Conservation (phyloP, 2,888 invertebrate genomes). For the Nymphalis urticae region DNA sequence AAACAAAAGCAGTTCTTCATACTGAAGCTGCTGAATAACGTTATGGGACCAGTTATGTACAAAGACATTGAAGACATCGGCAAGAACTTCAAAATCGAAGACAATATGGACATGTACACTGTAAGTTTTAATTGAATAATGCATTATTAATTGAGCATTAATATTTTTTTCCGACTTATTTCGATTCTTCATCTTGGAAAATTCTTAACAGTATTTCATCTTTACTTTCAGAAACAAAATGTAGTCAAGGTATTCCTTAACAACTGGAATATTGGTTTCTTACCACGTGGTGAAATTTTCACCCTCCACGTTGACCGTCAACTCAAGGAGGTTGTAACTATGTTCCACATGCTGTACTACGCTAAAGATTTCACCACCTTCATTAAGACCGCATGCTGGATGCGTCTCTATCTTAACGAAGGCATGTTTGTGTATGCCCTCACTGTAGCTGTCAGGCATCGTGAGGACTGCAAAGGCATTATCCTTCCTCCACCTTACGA, state of each 20-base stretch:
- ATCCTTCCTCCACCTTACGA: conserved; percentile 82
- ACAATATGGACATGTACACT: conserved; percentile 60
- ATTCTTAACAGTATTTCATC: conserved; percentile 10
- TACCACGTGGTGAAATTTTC: conserved; percentile 81
- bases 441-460: conserved; percentile 77
- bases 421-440: conserved; percentile 82
- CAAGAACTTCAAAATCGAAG: conserved; percentile 68
- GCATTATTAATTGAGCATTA: too few relatives aligned
- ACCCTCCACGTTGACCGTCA: conserved; percentile 75
- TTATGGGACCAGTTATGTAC: conserved; percentile 73
- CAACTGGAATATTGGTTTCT: conserved; percentile 74
- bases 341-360: conserved; percentile 79
- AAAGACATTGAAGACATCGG: conserved; percentile 71
- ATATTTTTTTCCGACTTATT: too few relatives aligned
- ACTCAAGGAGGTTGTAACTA: conserved; percentile 73
- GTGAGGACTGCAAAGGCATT: conserved; percentile 74
- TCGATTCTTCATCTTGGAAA: neutral
- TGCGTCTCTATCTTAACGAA: conserved; percentile 78
- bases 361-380: conserved; percentile 79
- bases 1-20: conserved; percentile 74
- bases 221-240: conserved; percentile 75
- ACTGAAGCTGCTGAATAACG: conserved; percentile 77
- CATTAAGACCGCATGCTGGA: conserved; percentile 76
- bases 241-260: conserved; percentile 82
- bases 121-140: conserved; percentile 47